Percentiles rank a stretch among this genome's conserved stretches.
Evolutionary conservation across 2,113 vertebrate genomes (phyloP).

Genomic region (Prunella fulvescens): DNA sequence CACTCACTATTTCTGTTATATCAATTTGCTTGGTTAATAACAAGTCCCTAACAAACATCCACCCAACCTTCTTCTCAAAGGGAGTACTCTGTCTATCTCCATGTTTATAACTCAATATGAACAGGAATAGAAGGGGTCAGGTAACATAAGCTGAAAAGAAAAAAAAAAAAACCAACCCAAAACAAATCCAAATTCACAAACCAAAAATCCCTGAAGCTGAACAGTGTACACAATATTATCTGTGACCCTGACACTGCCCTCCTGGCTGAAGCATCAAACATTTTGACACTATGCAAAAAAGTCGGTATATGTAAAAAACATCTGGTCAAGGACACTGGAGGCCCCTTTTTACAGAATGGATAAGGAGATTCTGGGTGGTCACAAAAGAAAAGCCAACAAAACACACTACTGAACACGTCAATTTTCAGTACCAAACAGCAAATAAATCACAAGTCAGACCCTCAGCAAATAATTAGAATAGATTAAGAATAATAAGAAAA

Average conservation of each 20-base stretch:
- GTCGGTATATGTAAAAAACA: not conserved
- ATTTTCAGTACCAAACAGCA: not conserved
- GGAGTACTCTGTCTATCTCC: not conserved
- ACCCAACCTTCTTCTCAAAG: not conserved
- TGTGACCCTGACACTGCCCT: conserved; percentile 16
- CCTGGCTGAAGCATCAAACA: conserved; percentile 7
- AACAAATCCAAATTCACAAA: not conserved
- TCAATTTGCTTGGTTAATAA: not conserved
- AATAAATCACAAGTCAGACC: not conserved
- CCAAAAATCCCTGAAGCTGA: not conserved
- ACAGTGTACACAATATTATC: conserved; percentile 25
- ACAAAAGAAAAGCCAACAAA: not conserved
- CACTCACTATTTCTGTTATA: not conserved
- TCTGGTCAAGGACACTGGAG: conserved; percentile 5
- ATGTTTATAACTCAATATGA: not conserved
- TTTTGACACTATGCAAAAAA: conserved; percentile 8
- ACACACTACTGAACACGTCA: not conserved
- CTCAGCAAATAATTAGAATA: not conserved
- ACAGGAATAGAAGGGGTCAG: not conserved
- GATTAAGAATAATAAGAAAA: not conserved
- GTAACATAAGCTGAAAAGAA: not conserved
- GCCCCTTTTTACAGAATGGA: not conserved
- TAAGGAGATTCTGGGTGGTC: conserved; percentile 1
- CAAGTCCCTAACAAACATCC: not conserved
- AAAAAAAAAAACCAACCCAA: not conserved